Evolutionary conservation across 2,113 vertebrate species (phyloP).

Genomic region (Eonycteris spelaea): DNA sequence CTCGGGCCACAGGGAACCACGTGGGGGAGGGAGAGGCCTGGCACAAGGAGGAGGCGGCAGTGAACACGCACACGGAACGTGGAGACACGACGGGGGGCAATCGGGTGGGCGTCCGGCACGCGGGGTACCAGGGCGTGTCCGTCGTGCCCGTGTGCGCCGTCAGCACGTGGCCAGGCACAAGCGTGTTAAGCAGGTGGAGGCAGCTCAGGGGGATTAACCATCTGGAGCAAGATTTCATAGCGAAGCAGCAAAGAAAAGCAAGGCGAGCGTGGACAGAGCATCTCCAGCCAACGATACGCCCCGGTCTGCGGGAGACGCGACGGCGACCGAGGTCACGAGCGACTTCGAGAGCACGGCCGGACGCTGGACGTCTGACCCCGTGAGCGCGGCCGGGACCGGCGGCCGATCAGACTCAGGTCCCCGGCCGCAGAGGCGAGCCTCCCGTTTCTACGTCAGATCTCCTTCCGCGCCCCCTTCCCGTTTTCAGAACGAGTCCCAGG

Average conservation of each 20-base stretch:
- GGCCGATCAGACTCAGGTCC: background rate
- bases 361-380: too few species aligned
- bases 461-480: background rate
- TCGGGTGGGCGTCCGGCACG: rapidly evolving
- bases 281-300: too few species aligned
- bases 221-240: too few species aligned
- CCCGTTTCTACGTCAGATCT: rapidly evolving
- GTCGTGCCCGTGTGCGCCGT: rapidly evolving
- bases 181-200: background rate
- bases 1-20: too few species aligned
- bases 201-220: background rate
- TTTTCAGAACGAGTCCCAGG: background rate
- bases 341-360: background rate
- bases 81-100: background rate
- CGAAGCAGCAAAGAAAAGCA: too few species aligned
- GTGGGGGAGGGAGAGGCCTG: background rate
- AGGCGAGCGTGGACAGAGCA: too few species aligned
- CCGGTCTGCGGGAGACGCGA: too few species aligned
- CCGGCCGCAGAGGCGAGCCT: too few species aligned
- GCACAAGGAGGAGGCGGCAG: rapidly evolving
- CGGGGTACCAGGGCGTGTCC: too few species aligned
- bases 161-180: background rate
- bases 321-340: background rate
- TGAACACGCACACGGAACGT: rapidly evolving
- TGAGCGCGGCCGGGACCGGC: background rate